These are phyloP conservation scores for Pelobates cultripes DNA, from an alignment of 2,797 vertebrate species.

Conservation along the genomic window DNA sequence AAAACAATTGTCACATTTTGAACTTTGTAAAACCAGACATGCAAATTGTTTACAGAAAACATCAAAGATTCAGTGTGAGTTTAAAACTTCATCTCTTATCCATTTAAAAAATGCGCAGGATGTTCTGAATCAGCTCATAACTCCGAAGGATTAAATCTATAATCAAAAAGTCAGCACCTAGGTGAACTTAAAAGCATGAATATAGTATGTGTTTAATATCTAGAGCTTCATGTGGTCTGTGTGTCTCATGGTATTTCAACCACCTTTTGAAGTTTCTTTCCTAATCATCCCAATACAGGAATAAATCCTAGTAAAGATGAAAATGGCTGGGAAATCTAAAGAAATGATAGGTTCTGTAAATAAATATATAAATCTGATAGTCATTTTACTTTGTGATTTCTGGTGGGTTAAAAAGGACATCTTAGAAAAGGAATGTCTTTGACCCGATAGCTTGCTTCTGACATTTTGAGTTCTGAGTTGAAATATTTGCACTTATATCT, in stretches of 20 bases:
- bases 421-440: constrained; percentile 26
- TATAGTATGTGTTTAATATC: constrained; percentile 5
- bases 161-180: constrained; percentile 39
- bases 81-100: constrained; percentile 16
- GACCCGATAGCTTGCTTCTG: constrained; percentile 37
- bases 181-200: constrained; percentile 36
- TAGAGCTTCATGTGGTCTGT: neutral
- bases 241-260: constrained; percentile 35
- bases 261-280: constrained; percentile 36
- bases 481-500: constrained; percentile 27
- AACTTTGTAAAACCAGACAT: constrained; percentile 1
- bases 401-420: constrained; percentile 18
- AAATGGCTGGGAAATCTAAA: constrained; percentile 26
- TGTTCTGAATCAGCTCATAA: constrained; percentile 12
- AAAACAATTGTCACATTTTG: neutral
- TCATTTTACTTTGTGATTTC: constrained; percentile 49
- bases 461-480: constrained; percentile 43
- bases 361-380: constrained; percentile 38
- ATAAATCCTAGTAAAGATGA: constrained; percentile 35
- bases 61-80: neutral
- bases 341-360: constrained; percentile 25
- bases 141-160: constrained; percentile 26
- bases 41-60: constrained; percentile 1
- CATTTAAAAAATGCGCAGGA: constrained; percentile 12
- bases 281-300: constrained; percentile 34